Evolutionary conservation across 2,888 invertebrate species (phyloP), one percentile per base, ranked within the genome.

Genomic region (Baccha elongata): DNA sequence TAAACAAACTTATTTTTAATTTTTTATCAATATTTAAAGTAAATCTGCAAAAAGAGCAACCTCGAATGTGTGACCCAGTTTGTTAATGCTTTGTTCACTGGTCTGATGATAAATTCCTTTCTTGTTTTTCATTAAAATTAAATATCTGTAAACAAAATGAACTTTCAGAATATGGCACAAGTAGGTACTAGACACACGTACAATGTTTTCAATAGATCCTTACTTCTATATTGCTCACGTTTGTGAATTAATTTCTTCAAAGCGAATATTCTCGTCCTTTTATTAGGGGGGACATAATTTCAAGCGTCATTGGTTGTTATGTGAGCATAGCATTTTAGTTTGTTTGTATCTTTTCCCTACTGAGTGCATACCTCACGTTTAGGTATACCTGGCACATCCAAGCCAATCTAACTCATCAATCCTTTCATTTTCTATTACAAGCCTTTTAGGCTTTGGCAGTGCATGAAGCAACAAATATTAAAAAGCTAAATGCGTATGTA

Each of bases 211-310:
- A 32, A 68, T 68, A 52, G 53, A 71, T 58, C 48, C 26, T 64
- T 55, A 48, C 40, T 48, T 23, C 71, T 40, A 55, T 53, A n/a
- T n/a, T 23, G 37, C 48, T 55, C 71, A 75, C 53, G 64, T 71
- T 71, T 71, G 37, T 55, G 64, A 71, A 71, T 76, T 71, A 40
- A 64, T 64, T 76, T 64, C 64, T 40, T 6, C 55, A 53, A 37
- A 62, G 46, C 6, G 69, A 13, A 68, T 62, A 69, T 42, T 35
- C 42, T 55, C 48, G 37, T 55, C 60, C 44, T 8, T n/a, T 64
- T 71, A 64, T 64, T 71, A 71, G 71, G 64, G 64, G 21, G n/a
- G n/a, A 71, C 48, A 76, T 76, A 71, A 71, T 76, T 76, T 71
- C 71, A 60, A 71, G 69, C 71, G 29, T 48, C 71, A 71, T 76